Percentiles rank a stretch among this genome's conserved stretches.
These are phyloP conservation scores for Ceratina australensis DNA, from an alignment of 1,140 invertebrate species.

Conservation along the genomic window DNA sequence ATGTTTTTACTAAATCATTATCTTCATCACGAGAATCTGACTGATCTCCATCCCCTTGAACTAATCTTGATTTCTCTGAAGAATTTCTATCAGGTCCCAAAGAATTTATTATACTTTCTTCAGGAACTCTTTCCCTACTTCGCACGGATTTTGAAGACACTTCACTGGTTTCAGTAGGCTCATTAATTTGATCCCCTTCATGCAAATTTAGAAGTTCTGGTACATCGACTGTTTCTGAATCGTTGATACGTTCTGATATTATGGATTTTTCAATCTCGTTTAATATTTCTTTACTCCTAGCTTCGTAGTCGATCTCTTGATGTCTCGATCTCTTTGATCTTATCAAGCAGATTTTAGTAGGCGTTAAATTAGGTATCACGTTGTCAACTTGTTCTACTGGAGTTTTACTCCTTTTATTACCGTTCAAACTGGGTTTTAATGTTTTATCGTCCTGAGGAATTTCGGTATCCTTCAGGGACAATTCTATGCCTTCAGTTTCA, in stretches of 20 bases:
- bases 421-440: constrained; percentile 23
- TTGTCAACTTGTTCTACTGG: constrained; percentile 40
- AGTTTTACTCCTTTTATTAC: constrained; percentile 27
- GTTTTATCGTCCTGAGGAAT: constrained; percentile 7
- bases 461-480: neutral
- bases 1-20: too few relatives aligned
- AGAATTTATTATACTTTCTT: too few relatives aligned
- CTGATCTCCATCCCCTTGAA: too few relatives aligned
- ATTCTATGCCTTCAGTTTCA: neutral
- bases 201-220: constrained; percentile 50
- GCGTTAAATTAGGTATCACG: constrained; percentile 56
- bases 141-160: constrained; percentile 65
- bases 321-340: constrained; percentile 50
- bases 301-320: constrained; percentile 70
- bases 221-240: constrained; percentile 47
- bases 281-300: constrained; percentile 73
- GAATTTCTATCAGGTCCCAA: too few relatives aligned
- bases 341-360: constrained; percentile 35
- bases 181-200: constrained; percentile 65
- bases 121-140: constrained; percentile 44
- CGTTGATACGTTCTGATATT: constrained; percentile 65
- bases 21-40: too few relatives aligned
- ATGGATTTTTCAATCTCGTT: constrained; percentile 75
- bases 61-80: too few relatives aligned
- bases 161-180: constrained; percentile 62